A percentile compares a stretch with the other conserved stretches of the same genome.
These are phyloP conservation scores for Psephotus haematonotus DNA, from an alignment of 2,113 vertebrate species.

Conservation along the genomic window DNA sequence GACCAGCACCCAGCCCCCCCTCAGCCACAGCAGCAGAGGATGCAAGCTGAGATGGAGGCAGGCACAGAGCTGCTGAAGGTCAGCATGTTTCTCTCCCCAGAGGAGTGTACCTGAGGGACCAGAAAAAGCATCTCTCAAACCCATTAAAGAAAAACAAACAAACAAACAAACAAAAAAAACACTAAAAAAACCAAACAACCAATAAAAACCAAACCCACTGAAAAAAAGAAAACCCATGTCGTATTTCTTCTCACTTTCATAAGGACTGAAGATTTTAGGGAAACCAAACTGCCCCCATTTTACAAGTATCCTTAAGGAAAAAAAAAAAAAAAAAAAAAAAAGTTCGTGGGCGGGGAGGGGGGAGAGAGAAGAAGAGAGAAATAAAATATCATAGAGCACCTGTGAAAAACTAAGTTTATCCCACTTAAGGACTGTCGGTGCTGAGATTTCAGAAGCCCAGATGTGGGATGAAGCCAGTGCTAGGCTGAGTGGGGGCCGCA, in stretches of 20 bases:
- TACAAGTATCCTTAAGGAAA: not conserved
- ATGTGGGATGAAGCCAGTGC: not conserved
- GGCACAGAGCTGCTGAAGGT: not conserved
- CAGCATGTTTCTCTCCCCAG: not conserved
- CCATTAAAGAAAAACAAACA: no score
- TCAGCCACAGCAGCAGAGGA: not conserved
- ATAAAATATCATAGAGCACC: not conserved
- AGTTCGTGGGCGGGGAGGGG: no score
- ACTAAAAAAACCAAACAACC: not conserved
- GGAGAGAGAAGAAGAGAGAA: not conserved
- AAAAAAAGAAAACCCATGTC: not conserved
- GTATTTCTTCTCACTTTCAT: not conserved
- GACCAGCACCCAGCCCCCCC: not conserved
- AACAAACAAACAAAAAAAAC: no score
- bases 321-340: accelerated
- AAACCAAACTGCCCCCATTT: not conserved
- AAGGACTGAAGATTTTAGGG: not conserved
- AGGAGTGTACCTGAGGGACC: not conserved
- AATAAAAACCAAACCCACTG: not conserved
- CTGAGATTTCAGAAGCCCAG: not conserved
- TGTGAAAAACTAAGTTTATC: not conserved
- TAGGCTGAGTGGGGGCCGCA: not conserved
- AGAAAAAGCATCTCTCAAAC: not conserved
- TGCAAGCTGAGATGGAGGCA: not conserved
- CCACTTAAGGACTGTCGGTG: not conserved